A percentile compares a stretch with the other conserved stretches of the same genome.
phyloP scores from a whole-genome alignment of 2,797 vertebrate species.

The Cygnus olor region DNA sequence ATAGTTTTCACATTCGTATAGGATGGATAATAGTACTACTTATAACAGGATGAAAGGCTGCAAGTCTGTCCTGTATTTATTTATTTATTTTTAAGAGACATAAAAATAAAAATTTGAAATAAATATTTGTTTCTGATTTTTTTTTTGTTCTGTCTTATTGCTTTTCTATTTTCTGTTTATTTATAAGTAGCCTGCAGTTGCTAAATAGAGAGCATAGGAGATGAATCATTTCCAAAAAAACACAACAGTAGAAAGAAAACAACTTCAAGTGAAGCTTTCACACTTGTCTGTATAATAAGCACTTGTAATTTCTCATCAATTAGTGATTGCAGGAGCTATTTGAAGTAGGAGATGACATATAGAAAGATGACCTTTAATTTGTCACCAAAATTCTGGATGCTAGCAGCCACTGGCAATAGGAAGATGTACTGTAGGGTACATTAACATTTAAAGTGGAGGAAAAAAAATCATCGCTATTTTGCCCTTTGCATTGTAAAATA shows the following conservation, averaged over 20 bases:
- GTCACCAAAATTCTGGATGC: neutral
- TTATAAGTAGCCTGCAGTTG: slow-evolving; percentile 4
- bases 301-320: slow-evolving; percentile 40
- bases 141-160: neutral
- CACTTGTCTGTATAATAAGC: slow-evolving; percentile 35
- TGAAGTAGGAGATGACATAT: neutral
- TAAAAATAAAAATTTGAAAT: neutral
- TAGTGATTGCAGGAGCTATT: slow-evolving; percentile 25
- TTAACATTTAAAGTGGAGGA: neutral
- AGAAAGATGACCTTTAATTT: slow-evolving; percentile 33
- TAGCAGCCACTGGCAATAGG: neutral
- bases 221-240: slow-evolving; percentile 46
- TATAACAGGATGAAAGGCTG: neutral
- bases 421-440: neutral
- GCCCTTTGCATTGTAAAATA: neutral
- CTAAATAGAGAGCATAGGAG: slow-evolving; percentile 28
- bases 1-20: neutral
- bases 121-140: slow-evolving; percentile 1
- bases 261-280: slow-evolving; percentile 30
- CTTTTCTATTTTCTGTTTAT: slow-evolving; percentile 4
- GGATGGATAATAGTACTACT: neutral
- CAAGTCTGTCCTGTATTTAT: neutral
- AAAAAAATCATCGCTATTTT: neutral
- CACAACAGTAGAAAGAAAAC: slow-evolving; percentile 39
- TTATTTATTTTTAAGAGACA: neutral